Evolutionary conservation across 2,797 vertebrate genomes (phyloP), one percentile per base, ranked within the genome.

Genomic region (Clarias platycephalus): DNA sequence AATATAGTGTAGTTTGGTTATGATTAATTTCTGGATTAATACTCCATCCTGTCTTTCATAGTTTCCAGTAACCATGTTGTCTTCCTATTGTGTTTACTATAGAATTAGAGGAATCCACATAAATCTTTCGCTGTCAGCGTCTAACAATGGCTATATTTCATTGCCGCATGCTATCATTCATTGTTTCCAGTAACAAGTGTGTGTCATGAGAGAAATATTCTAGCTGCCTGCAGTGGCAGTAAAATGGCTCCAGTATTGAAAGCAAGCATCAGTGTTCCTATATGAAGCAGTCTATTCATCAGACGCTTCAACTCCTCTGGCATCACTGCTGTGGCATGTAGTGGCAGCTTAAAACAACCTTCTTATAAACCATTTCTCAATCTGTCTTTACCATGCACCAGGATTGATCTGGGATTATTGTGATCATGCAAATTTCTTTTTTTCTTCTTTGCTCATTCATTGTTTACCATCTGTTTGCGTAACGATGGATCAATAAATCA

Each of bases 191-290:
- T 58, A 49, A 62, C 49, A 62, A 66, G 40, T 53, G 28, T 83
- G 67, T 86, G 85, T 86, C 85, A 86, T 80, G 31, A 31, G n/a
- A 74, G 68, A 83, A 80, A 82, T 83, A 86, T 86, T 67, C 75
- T 20, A 22, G 67, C 3, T 5, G 67, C 40, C 26, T 80, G 82
- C 79, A 68, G 71, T 55, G 55, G 60, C 70, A 75, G 31, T 44
- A 75, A 75, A 85, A 81, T 75, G 68, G 71, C 20, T 24, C 20
- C 13, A n/a, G 68, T 62, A 24, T n/a, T 58, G 75, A 79, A 67
- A 81, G 49, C 67, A 49, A 34, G 28, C 24, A 16, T 34, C 66
- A 80, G 70, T 26, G 16, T 79, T 82, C 77, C 7, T 31, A 58
- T 9, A 83, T 79, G 58, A 83, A 83, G 49, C 18, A 63, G 44